Conservation (phyloP, 2,888 invertebrate genomes). For the Tachystola acroxantha region DNA sequence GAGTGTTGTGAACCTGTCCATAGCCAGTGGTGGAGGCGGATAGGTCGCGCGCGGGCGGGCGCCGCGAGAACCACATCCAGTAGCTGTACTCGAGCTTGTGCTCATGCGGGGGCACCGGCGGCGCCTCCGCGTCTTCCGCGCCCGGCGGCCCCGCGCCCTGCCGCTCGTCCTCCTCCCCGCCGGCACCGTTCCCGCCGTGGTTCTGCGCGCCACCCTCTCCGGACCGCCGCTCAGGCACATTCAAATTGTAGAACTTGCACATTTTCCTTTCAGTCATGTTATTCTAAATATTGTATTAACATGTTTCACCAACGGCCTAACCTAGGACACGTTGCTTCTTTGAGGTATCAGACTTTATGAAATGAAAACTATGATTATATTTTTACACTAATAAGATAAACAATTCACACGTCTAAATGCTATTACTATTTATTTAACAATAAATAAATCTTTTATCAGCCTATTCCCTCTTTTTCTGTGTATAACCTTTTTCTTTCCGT, state of each 20-base stretch:
- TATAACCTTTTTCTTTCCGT: conserved; percentile 77
- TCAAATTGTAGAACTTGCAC: conserved; percentile 77
- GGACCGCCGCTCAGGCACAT: conserved; percentile 72
- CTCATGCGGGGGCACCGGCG: conserved; percentile 86
- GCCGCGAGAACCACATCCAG: conserved; percentile 91
- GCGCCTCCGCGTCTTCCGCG: conserved; percentile 50
- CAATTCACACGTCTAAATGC: conserved; percentile 32
- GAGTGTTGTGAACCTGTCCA: conserved; percentile 67
- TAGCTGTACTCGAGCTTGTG: conserved; percentile 96
- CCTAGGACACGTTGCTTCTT: conserved; percentile 73
- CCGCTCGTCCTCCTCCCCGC: conserved; percentile 58
- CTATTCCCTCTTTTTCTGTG: conserved; percentile 71
- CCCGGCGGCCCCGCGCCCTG: conserved; percentile 2
- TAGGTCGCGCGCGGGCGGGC: conserved; percentile 69
- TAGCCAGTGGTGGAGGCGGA: conserved; percentile 66
- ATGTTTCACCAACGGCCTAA: conserved; percentile 76
- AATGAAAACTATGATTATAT: conserved; percentile 35
- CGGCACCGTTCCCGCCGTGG: conserved; percentile 32
- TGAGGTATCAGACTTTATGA: conserved; percentile 43
- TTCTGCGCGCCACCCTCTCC: conserved; percentile 55
- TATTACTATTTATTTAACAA: conserved; percentile 37
- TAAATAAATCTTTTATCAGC: conserved; percentile 51
- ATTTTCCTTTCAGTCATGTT: conserved; percentile 77
- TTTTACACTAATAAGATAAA: conserved; percentile 36
- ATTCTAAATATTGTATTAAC: conserved; percentile 65